Percentiles rank a stretch among this genome's conserved stretches.
These are phyloP conservation scores for Sula dactylatra DNA, from an alignment of 2,113 vertebrate genomes.

Conservation along the genomic window DNA sequence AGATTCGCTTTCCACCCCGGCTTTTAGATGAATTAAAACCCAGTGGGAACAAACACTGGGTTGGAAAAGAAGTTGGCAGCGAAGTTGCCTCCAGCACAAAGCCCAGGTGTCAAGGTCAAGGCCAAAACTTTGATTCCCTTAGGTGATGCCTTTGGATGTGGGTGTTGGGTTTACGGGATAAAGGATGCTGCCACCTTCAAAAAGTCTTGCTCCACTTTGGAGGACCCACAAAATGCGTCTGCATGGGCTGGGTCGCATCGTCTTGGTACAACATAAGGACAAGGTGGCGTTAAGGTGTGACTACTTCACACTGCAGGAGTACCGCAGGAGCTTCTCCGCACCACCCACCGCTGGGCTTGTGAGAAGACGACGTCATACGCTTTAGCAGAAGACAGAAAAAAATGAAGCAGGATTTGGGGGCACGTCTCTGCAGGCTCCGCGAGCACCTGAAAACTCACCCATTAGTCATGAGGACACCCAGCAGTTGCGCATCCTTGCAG, in stretches of 20 bases:
- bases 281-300: not conserved
- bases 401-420: not conserved
- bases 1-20: not conserved
- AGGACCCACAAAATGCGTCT: not conserved
- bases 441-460: slow-evolving; percentile 19
- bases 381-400: not conserved
- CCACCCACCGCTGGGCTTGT: not conserved
- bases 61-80: not conserved
- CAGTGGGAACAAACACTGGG: not conserved
- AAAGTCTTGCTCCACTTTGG: accelerated
- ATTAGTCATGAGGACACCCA: slow-evolving; percentile 7
- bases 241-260: accelerated
- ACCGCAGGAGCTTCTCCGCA: not conserved
- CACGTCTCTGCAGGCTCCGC: not conserved
- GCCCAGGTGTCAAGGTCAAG: not conserved
- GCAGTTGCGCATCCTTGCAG: slow-evolving; percentile 12
- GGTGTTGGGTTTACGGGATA: not conserved
- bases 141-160: not conserved
- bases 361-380: not conserved
- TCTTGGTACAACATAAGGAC: accelerated
- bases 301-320: no score
- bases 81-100: not conserved
- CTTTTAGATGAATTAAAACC: not conserved
- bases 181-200: not conserved
- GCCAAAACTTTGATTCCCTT: not conserved